These are phyloP conservation scores for Tipula confusa DNA, from an alignment of 2,888 invertebrate genomes.

Conservation along the genomic window DNA sequence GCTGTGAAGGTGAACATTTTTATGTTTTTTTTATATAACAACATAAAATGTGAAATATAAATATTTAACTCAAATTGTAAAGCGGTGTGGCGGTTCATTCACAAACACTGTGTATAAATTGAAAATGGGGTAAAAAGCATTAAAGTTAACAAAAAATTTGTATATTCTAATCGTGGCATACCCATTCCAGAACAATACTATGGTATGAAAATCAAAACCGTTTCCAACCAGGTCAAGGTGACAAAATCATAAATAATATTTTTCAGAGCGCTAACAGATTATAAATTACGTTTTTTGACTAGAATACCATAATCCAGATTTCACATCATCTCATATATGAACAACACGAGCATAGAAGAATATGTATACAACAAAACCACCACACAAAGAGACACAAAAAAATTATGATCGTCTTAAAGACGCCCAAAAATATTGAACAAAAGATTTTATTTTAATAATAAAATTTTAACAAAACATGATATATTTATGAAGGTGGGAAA, in stretches of 20 bases:
- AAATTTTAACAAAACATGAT: background rate
- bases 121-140: background rate
- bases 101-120: background rate
- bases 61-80: too few relatives aligned
- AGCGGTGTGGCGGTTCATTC: too few relatives aligned
- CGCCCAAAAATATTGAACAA: background rate
- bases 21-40: background rate
- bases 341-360: background rate
- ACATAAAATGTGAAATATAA: too few relatives aligned
- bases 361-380: background rate
- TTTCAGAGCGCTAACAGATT: background rate
- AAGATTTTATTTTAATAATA: background rate
- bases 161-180: too few relatives aligned
- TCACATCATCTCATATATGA: background rate
- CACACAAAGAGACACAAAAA: background rate
- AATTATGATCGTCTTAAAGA: background rate
- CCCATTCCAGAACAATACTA: background rate
- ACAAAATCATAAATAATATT: background rate
- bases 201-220: too few relatives aligned
- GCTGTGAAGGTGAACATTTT: background rate
- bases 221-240: background rate
- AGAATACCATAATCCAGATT: background rate
- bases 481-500: background rate
- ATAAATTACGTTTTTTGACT: background rate
- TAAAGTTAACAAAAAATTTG: background rate